A percentile compares a stretch with the other conserved stretches of the same genome.
phyloP scores from a whole-genome alignment of 2,797 vertebrate species.

The Ammospiza maritima region DNA sequence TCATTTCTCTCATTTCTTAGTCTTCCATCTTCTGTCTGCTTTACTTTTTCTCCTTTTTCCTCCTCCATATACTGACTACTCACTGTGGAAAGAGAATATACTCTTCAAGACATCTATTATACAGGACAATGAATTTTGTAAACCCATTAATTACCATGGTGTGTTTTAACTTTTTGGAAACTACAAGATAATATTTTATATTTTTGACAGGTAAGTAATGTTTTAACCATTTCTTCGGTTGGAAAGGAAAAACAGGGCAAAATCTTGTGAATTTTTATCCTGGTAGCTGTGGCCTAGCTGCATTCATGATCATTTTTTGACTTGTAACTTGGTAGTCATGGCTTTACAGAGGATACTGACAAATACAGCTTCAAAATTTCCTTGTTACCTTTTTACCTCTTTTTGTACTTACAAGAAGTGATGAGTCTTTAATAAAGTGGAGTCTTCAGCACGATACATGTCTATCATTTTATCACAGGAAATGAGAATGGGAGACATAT shows the following conservation, averaged over 20 bases:
- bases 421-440: background rate
- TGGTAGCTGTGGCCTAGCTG: background rate
- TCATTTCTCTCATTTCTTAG: background rate
- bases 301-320: background rate
- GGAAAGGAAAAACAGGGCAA: background rate
- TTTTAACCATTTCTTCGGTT: background rate
- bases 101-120: background rate
- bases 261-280: background rate
- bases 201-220: background rate
- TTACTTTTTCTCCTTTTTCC: too few relatives aligned
- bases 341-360: background rate
- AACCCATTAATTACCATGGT: background rate
- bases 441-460: background rate
- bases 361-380: background rate
- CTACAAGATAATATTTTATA: background rate
- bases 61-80: rapidly evolving
- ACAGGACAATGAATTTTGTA: background rate
- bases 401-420: background rate
- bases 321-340: background rate
- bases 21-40: rapidly evolving
- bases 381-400: background rate
- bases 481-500: background rate
- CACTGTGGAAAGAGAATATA: background rate
- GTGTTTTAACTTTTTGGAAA: background rate
- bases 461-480: background rate